A percentile compares a stretch with the other conserved stretches of the same genome.
Conservation (phyloP, 1,140 invertebrate genomes). For the Ptiloglossa arizonensis region DNA sequence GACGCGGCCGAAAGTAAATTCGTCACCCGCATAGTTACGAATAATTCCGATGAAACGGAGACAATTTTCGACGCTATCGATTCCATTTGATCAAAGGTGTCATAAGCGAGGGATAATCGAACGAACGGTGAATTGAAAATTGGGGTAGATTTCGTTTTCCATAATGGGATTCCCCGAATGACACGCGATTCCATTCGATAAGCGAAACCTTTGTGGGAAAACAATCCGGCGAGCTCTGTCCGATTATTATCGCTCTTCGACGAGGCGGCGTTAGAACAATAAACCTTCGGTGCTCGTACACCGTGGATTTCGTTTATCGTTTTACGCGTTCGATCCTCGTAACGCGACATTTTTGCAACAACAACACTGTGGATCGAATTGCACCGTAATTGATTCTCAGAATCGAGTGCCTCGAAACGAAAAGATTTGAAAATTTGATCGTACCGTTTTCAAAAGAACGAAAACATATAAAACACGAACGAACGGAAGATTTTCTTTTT, state of each 20-base stretch:
- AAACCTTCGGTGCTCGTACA: slow-evolving; percentile 26
- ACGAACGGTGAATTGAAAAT: slow-evolving; percentile 39
- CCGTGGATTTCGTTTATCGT: neutral
- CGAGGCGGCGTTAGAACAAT: neutral
- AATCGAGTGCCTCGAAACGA: neutral
- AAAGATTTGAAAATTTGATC: neutral
- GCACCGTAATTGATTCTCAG: neutral
- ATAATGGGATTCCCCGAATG: slow-evolving; percentile 25
- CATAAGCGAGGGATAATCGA: slow-evolving; percentile 37
- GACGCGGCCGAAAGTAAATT: neutral
- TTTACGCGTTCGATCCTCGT: too few relatives aligned
- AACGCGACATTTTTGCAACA: neutral
- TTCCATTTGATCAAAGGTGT: slow-evolving; percentile 41
- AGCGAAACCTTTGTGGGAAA: slow-evolving; percentile 30
- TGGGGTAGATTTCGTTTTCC: slow-evolving; percentile 40
- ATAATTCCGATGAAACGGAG: neutral
- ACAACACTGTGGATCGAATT: neutral
- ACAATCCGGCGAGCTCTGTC: slow-evolving; percentile 1
- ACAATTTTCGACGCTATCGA: slow-evolving; percentile 17
- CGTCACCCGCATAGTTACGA: neutral
- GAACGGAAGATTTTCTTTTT: neutral
- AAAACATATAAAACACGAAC: too few relatives aligned
- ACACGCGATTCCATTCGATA: slow-evolving; percentile 29
- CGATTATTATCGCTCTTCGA: slow-evolving; percentile 38
- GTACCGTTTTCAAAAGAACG: neutral